These are phyloP conservation scores for Salvelinus fontinalis DNA, from an alignment of 2,113 vertebrate species.

Conservation along the genomic window DNA sequence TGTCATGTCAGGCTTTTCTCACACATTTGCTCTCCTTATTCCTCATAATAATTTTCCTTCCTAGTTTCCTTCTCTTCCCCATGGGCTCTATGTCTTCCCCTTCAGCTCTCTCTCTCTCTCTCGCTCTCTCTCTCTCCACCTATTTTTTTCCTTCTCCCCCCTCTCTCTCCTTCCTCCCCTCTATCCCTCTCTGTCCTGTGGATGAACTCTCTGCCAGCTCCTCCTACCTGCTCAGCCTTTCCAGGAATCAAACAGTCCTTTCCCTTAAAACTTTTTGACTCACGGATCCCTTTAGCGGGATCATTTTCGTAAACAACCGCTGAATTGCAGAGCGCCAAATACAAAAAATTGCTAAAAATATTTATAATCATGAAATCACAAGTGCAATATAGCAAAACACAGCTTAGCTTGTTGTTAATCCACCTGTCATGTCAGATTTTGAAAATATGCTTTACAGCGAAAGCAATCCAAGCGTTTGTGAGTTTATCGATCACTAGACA, in stretches of 20 bases:
- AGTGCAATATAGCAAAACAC: too few species aligned
- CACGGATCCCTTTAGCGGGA: too few species aligned
- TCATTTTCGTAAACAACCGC: too few species aligned
- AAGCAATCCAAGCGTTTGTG: too few species aligned
- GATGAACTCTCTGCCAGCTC: constrained; percentile 9
- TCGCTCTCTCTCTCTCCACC: not conserved
- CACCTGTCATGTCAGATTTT: too few species aligned
- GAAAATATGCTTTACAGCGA: too few species aligned
- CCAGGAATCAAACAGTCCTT: not conserved
- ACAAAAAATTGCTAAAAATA: too few species aligned
- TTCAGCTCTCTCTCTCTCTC: not conserved
- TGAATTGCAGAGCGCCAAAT: too few species aligned
- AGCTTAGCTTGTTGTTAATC: too few species aligned
- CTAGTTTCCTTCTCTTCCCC: not conserved
- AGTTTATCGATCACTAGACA: too few species aligned
- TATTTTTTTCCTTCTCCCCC: not conserved
- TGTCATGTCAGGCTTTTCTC: not conserved
- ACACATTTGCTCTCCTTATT: not conserved
- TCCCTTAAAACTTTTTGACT: not conserved
- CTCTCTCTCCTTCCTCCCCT: too few species aligned
- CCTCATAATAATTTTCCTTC: not conserved
- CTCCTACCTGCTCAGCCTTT: not conserved
- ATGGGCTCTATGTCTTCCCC: not conserved
- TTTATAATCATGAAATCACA: too few species aligned
- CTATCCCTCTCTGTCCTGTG: not conserved